These are phyloP conservation scores for Subanguina moxae DNA, from an alignment of 1,140 invertebrate species.

Conservation along the genomic window DNA sequence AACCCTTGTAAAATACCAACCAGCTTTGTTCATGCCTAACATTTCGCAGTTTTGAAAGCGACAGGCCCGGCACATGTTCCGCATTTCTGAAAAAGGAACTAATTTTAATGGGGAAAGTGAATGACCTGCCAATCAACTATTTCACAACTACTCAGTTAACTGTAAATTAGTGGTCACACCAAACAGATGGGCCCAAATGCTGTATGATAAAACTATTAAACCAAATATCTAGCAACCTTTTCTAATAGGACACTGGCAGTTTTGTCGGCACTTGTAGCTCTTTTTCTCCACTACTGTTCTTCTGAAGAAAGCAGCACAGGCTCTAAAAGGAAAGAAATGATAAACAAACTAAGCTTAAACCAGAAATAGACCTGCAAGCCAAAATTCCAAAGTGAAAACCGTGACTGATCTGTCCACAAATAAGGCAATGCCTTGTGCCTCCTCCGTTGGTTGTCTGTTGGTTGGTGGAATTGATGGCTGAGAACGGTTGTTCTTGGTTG, in stretches of 20 bases:
- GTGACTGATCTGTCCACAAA: conserved; percentile 43
- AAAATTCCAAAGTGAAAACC: conserved; percentile 47
- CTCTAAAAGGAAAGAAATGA: conserved; percentile 24
- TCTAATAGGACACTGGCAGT: conserved; percentile 33
- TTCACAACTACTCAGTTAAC: no score
- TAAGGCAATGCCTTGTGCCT: conserved; percentile 15
- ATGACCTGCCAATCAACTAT: no score
- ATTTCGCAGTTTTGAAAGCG: conserved; percentile 34
- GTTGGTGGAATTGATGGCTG: no score
- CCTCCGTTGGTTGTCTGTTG: no score
- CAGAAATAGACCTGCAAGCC: conserved; percentile 25
- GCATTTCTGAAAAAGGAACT: conserved; percentile 27
- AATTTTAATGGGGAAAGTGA: background rate
- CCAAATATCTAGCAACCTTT: conserved; percentile 26
- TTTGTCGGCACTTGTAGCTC: conserved; percentile 42
- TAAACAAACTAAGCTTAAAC: background rate
- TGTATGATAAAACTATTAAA: no score
- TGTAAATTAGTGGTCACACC: no score
- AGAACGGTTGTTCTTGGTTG: no score
- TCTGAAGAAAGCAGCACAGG: conserved; percentile 46
- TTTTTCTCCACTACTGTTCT: conserved; percentile 47
- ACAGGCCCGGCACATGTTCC: conserved; percentile 47
- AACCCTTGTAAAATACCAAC: conserved; percentile 20
- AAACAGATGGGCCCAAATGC: no score
- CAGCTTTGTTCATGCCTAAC: conserved; percentile 47